phyloP scores from a whole-genome alignment of 2,888 invertebrate species.

The Drosophila tanythrix region DNA sequence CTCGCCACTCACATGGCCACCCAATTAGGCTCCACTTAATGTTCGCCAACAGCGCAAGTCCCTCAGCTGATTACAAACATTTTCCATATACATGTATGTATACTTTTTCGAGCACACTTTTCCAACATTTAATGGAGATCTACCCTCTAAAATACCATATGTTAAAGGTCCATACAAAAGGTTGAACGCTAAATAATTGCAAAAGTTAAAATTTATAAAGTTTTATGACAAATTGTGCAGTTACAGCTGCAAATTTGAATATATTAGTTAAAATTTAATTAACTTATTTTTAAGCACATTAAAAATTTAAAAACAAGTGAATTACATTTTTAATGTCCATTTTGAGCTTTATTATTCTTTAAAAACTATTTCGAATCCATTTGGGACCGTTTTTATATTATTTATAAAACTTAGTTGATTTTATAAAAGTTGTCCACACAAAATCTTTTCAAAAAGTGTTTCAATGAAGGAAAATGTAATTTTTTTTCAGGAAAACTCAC shows the following conservation, averaged over 20 bases:
- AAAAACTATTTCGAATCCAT: not conserved
- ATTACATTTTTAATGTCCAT: not conserved
- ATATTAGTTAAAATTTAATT: not conserved
- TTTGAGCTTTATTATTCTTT: not conserved
- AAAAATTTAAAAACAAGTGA: too few species aligned
- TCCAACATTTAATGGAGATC: constrained; percentile 8
- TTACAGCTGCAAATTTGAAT: not conserved
- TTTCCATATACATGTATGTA: constrained; percentile 29
- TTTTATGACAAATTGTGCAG: not conserved
- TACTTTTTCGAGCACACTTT: constrained; percentile 7
- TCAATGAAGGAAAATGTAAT: not conserved
- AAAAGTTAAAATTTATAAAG: not conserved
- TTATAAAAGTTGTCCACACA: not conserved
- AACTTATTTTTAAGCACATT: not conserved
- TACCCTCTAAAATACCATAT: not conserved
- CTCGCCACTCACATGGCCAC: constrained; percentile 47
- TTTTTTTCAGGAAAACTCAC: not conserved
- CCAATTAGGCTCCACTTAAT: constrained; percentile 68
- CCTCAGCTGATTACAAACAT: constrained; percentile 58
- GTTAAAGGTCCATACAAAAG: not conserved
- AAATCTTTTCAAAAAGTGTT: not conserved
- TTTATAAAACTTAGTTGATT: not conserved
- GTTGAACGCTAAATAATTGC: not conserved
- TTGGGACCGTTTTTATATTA: not conserved
- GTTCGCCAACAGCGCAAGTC: constrained; percentile 32